Base-by-base conservation (phyloP, 2,113 vertebrate species). In the Phasianus colchicus region DNA sequence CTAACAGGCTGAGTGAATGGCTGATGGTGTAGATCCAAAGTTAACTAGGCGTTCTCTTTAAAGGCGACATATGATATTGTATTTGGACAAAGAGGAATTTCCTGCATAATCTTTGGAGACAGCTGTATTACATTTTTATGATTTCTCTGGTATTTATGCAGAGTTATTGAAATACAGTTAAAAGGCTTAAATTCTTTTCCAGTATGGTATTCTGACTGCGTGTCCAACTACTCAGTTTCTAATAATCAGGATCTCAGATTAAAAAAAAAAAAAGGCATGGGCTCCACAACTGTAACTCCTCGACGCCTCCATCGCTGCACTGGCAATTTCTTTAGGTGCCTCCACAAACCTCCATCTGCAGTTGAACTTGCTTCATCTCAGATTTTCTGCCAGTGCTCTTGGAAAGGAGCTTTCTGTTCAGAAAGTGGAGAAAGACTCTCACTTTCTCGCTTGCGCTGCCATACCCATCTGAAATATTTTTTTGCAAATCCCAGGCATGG, bases 21-120 rank as follows among this genome's bases (percentile, higher is more conserved):
- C 61, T 82, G 86, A 83, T 90, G 77, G 66, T 89, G 58, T 43
- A 52, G 88, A 75, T 69, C 70, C 47, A 61, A 40, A 89, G 73
- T 88, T 64, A 95, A 93, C n/a, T 2, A 52, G 70, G 80, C 22
- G 1, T 82, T 79, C 81, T 84, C 86, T 70, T 90, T 48, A 85
- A 82, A 84, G 27, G 63, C 2, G 4, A 86, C 83, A 36, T n/a
- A 32, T 0, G 27, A 69, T 66, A 72, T 38, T 78, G 11, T 66
- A 80, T 78, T 43, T 86, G 69, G 43, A 30, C 47, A 75, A 78
- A 86, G 86, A 94, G 65, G 80, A 84, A 87, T 88, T 96, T 81
- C 80, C 65, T 81, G 77, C 45, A 36, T 82, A 82, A 84, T 83
- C 92, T 84, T 72, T 72, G 54, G 29, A 81, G 90, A 72, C 42